Evolutionary conservation across 1,140 invertebrate species (phyloP), one percentile per base, ranked within the genome.

Genomic region (Drosophila pseudoobscura): DNA sequence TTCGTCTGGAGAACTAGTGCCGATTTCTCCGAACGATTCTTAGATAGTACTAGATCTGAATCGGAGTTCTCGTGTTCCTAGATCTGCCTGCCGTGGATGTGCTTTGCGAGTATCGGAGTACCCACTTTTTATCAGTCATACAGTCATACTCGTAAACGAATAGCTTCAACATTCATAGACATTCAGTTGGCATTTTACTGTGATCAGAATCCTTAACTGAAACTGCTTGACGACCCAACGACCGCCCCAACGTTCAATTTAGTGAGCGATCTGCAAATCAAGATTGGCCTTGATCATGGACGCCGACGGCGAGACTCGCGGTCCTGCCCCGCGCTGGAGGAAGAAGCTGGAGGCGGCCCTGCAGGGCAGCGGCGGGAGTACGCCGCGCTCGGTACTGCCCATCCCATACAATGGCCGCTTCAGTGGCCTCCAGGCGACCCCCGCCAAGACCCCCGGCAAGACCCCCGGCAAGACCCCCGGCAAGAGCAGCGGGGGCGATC

Each of bases 321-420:
- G 96, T n/a, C 95, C 96, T 20, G 88, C 94, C n/a, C 95, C 96
- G 17, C 92, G 96, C 51, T 97, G 95, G 95, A 95, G 95, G 66
- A 96, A 95, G 79, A 96, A 96, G 92, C 74, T 68, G 90, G 92
- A 79, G 92, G 93, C 80, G 39, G 90, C 90, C 0, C 76, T 92
- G 1, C 92, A 92, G 70, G 87, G 87, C 9, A 93, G 92, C 55
- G 92, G 92, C 55, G 92, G 92, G 41, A 94, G 93, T 75, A 92
- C 93, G 52, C 94, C 93, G 69, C 71, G 88, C 6, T 90, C 88
- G 2, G 93, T 93, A 39, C 63, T 94, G 11, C 94, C 94, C 0
- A 77, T 93, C 64, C 93, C 94, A 9, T 92, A 93, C 47, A 92
- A 94, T 75, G 91, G 93, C 80, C 93, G 93, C 75, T 82, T 92